Percentiles rank a stretch among this genome's conserved stretches.
These are phyloP conservation scores for Epizoanthus stellaris DNA, from an alignment of 92 coral and sea anemone species.

Conservation along the genomic window DNA sequence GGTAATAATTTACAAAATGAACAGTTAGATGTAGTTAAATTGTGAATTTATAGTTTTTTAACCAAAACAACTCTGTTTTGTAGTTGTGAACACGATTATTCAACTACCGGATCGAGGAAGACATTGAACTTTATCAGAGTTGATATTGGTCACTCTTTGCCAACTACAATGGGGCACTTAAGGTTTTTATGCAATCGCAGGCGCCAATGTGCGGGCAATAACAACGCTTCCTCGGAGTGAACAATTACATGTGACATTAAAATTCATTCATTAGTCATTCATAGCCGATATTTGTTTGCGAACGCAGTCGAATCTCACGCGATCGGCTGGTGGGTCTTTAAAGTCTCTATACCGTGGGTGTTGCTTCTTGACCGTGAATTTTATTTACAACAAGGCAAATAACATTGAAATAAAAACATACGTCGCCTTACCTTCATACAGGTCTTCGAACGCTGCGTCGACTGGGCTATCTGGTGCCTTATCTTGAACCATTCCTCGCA, in stretches of 20 bases:
- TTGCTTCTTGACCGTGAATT: background rate
- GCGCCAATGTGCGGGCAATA: conserved; percentile 4
- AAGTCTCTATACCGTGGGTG: too few species aligned
- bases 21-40: background rate
- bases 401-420: background rate
- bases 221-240: conserved; percentile 26
- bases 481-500: conserved; percentile 36
- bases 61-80: background rate
- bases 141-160: conserved; percentile 1
- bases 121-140: conserved; percentile 1
- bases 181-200: conserved; percentile 36
- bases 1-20: background rate
- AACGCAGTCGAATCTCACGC: conserved; percentile 11
- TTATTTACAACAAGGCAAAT: background rate
- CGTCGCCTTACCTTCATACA: conserved; percentile 19
- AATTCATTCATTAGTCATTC: background rate
- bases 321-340: background rate
- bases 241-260: conserved; percentile 16
- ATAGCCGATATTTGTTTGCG: background rate
- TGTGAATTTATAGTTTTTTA: background rate
- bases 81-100: background rate
- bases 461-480: conserved; percentile 37
- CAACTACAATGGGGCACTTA: conserved; percentile 15
- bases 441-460: conserved; percentile 34
- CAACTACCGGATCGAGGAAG: background rate